Percentiles rank a stretch among this genome's conserved stretches.
phyloP scores from a whole-genome alignment of 2,113 vertebrate species.

The Pseudorhombus dupliciocellatus region DNA sequence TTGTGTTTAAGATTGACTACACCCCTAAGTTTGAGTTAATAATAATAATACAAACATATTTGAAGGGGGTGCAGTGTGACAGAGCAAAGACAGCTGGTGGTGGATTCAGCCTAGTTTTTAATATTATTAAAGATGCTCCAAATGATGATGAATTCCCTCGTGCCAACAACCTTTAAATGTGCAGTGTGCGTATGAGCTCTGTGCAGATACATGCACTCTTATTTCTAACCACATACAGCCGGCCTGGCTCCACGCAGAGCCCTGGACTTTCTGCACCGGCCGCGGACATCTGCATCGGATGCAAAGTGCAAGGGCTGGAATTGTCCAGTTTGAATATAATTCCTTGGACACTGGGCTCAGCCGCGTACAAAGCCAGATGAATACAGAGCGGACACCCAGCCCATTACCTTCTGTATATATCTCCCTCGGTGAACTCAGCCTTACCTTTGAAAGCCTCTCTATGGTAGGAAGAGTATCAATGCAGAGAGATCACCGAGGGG shows the following conservation, averaged over 20 bases:
- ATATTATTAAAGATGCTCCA: background rate
- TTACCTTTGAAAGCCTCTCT: conserved; percentile 59
- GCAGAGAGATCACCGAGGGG: conserved; percentile 58
- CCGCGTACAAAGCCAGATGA: conserved; percentile 11
- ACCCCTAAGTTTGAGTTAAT: too few species aligned
- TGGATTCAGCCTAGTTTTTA: too few species aligned
- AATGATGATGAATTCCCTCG: too few species aligned
- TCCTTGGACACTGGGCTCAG: background rate
- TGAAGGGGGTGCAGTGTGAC: too few species aligned
- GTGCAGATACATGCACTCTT: background rate
- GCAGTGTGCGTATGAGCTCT: background rate
- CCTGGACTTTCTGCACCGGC: background rate
- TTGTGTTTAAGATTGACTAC: too few species aligned
- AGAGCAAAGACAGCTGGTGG: too few species aligned
- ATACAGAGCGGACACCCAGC: conserved; percentile 15
- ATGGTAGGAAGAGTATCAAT: conserved; percentile 59
- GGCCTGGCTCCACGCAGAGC: background rate
- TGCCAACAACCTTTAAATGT: too few species aligned
- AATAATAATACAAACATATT: too few species aligned
- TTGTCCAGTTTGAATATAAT: conserved; percentile 23
- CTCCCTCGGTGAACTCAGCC: conserved; percentile 40
- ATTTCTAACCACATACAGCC: background rate
- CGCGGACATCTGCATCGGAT: background rate
- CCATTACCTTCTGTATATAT: conserved; percentile 45
- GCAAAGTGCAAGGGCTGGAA: conserved; percentile 10